Evolutionary conservation across 2,113 vertebrate species (phyloP), one percentile per base, ranked within the genome.

Genomic region (Taxidea taxus): DNA sequence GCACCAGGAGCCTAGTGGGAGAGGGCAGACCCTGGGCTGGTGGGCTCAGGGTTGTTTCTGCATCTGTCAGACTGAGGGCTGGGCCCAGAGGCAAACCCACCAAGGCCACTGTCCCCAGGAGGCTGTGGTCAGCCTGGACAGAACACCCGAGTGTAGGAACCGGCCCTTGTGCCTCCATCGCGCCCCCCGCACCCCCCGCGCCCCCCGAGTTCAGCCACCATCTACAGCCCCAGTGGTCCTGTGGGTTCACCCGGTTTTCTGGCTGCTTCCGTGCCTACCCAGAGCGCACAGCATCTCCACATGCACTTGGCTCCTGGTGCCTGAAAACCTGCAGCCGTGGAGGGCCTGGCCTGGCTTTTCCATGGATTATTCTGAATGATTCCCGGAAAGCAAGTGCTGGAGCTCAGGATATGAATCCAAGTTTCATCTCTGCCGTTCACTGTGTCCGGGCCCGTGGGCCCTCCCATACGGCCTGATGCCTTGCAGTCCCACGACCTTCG

Each of bases 171-270:
- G 15, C 29, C 54, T 3, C 56, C 6, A 3, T 4, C 11, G 4
- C 7, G 12, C 10, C 56, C 20, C 7, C 20, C 6, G 7, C 47
- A 7, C 42, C 4, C 54, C 6, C 2, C 13, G n/a, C 23, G 6
- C 23, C n/a, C 9, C 6, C 74, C 15, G 0, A 9, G 25, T 14
- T 4, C 42, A 15, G 72, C 39, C 14, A 0, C 39, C 72, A 7
- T 6, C 16, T 3, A 0, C 2, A 58, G 83, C 27, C n/a, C 68
- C 34, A 18, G 27, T 7, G 13, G 77, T 58, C 47, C 2, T 15
- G 1, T 0, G 0, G 23, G 29, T 6, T 10, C 0, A 0, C 27
- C 23, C 1, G 31, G 13, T 3, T 56, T 64, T 51, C 92, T 3
- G 0, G 2, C 64, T n/a, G 39, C 9, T 31, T 25, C n/a, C 2